Evolutionary conservation across 1,140 invertebrate genomes (phyloP).

Genomic region (Vanessa tameamea): DNA sequence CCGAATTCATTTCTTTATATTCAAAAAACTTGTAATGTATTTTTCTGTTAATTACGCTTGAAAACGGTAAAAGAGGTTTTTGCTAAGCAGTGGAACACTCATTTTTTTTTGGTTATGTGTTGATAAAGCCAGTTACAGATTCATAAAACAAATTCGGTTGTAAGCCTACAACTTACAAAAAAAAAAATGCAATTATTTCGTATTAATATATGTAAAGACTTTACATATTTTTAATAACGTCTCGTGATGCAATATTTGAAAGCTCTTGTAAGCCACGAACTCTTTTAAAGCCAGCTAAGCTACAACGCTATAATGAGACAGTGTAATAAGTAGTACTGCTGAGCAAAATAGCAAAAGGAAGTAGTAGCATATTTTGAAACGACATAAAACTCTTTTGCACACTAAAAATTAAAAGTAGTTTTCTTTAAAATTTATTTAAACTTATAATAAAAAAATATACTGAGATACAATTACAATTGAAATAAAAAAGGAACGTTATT

Average conservation of each 20-base stretch:
- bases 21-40: no score
- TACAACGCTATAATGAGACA: constrained; percentile 24
- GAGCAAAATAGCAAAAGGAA: constrained; percentile 5
- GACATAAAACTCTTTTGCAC: not conserved
- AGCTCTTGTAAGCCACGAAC: constrained; percentile 18
- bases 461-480: no score
- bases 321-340: not conserved
- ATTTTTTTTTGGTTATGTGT: no score
- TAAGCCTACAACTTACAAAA: not conserved
- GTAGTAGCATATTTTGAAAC: not conserved
- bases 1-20: no score
- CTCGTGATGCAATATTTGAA: not conserved
- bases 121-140: no score
- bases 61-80: no score
- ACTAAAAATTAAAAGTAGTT: not conserved
- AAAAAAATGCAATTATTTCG: not conserved
- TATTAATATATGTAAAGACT: not conserved
- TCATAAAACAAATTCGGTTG: not conserved
- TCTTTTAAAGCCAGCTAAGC: constrained; percentile 29
- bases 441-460: no score
- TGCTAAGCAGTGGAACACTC: no score
- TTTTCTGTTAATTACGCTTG: no score
- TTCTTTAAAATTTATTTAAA: not conserved
- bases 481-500: no score
- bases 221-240: constrained; percentile 19